phyloP scores from a whole-genome alignment of 2,113 vertebrate species.

The Sarotherodon lohbergeri region DNA sequence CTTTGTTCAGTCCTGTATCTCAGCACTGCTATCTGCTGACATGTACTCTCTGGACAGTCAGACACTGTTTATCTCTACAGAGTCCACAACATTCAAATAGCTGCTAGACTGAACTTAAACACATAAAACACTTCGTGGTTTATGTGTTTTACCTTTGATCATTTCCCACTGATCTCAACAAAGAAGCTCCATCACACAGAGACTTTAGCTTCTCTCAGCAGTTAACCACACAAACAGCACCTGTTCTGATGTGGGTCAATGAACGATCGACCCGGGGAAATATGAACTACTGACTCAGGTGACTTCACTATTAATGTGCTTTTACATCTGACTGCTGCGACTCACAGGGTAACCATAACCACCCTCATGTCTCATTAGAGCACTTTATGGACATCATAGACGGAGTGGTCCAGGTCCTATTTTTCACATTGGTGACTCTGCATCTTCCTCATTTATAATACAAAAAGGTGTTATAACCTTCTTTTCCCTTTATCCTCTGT shows the following conservation, averaged over 20 bases:
- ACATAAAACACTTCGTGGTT: not conserved
- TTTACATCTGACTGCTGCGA: not conserved
- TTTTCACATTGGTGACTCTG: no score
- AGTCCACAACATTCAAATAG: not conserved
- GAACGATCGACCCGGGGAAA: accelerated
- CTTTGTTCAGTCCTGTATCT: not conserved
- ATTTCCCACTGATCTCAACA: not conserved
- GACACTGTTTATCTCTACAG: not conserved
- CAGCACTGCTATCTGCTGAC: not conserved
- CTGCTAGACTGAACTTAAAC: not conserved
- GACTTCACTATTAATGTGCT: not conserved
- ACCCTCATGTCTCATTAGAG: no score
- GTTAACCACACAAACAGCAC: not conserved
- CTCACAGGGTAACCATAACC: no score
- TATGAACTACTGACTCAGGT: accelerated
- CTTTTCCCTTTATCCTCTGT: no score
- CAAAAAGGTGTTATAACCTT: no score
- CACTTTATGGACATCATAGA: no score
- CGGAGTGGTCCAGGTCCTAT: no score
- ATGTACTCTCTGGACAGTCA: accelerated
- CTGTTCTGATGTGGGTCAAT: accelerated
- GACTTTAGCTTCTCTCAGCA: not conserved
- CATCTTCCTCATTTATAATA: no score
- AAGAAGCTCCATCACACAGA: accelerated
- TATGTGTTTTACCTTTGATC: not conserved